phyloP scores from a whole-genome alignment of 1,140 invertebrate species.

The Trachymyrmex cornetzi region DNA sequence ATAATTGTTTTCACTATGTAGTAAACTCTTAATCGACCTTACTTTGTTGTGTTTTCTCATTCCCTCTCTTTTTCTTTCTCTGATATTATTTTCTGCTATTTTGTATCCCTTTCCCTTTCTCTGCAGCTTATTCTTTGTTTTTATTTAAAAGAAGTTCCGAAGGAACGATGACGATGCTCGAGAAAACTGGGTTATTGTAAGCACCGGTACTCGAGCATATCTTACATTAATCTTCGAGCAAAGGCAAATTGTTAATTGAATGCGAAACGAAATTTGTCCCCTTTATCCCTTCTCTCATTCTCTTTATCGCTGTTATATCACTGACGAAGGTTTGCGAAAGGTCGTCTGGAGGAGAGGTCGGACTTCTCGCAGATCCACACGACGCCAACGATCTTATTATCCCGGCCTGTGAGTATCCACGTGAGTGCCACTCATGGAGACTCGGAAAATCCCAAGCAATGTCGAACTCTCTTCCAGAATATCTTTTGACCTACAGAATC shows the following conservation, averaged over 20 bases:
- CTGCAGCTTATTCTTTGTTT: constrained; percentile 50
- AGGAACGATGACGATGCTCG: constrained; percentile 66
- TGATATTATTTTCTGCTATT: constrained; percentile 50
- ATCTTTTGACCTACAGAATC: constrained; percentile 39
- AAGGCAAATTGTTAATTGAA: constrained; percentile 85
- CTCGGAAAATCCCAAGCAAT: constrained; percentile 26
- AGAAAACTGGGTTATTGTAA: constrained; percentile 84
- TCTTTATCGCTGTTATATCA: constrained; percentile 49
- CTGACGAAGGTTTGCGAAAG: constrained; percentile 35
- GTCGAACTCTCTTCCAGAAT: constrained; percentile 20
- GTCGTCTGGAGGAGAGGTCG: constrained; percentile 13
- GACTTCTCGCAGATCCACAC: constrained; percentile 42
- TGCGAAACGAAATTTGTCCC: constrained; percentile 61
- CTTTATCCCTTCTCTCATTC: constrained; percentile 29
- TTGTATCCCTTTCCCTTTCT: constrained; percentile 11
- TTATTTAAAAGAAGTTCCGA: constrained; percentile 65
- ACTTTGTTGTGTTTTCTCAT: not conserved
- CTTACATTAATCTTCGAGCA: constrained; percentile 80
- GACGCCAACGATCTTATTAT: constrained; percentile 61
- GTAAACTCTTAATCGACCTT: constrained; percentile 5
- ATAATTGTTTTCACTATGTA: not conserved
- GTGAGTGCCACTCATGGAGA: constrained; percentile 64
- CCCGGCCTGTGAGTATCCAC: constrained; percentile 39
- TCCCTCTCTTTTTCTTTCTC: constrained; percentile 5
- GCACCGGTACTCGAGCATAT: constrained; percentile 80